Conservation (phyloP, 2,888 invertebrate species). For the Unio delphinus region DNA sequence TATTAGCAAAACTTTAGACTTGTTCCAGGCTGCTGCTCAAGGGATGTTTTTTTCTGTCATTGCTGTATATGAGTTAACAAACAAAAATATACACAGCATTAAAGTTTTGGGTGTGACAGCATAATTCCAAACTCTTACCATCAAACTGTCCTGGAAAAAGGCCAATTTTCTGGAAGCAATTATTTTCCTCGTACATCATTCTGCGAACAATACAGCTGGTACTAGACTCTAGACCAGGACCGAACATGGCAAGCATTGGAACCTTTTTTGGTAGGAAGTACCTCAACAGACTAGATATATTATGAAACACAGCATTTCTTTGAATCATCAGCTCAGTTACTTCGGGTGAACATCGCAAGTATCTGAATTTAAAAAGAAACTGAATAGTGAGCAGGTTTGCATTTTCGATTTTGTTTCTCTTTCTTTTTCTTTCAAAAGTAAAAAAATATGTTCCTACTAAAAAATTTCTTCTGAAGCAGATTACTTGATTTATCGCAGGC, state of each 20-base stretch:
- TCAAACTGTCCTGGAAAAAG: conserved; percentile 63
- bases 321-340: conserved; percentile 44
- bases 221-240: conserved; percentile 59
- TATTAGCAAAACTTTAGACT: too few relatives aligned
- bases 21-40: too few relatives aligned
- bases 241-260: conserved; percentile 63
- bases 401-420: not conserved
- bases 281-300: conserved; percentile 52
- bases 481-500: not conserved
- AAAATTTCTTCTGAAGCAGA: not conserved
- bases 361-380: conserved; percentile 39
- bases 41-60: too few relatives aligned
- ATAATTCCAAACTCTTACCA: conserved; percentile 35
- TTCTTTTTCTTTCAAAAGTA: not conserved
- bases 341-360: conserved; percentile 58
- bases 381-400: not conserved
- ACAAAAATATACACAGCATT: too few relatives aligned
- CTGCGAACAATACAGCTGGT: conserved; percentile 54
- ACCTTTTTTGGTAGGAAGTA: conserved; percentile 59
- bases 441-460: not conserved
- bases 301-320: conserved; percentile 48
- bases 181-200: conserved; percentile 49
- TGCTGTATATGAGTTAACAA: too few relatives aligned
- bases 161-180: conserved; percentile 40
- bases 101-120: too few relatives aligned